Evolutionary conservation across 92 coral and sea anemone genomes (phyloP).

Genomic region (Plumapathes pennacea): DNA sequence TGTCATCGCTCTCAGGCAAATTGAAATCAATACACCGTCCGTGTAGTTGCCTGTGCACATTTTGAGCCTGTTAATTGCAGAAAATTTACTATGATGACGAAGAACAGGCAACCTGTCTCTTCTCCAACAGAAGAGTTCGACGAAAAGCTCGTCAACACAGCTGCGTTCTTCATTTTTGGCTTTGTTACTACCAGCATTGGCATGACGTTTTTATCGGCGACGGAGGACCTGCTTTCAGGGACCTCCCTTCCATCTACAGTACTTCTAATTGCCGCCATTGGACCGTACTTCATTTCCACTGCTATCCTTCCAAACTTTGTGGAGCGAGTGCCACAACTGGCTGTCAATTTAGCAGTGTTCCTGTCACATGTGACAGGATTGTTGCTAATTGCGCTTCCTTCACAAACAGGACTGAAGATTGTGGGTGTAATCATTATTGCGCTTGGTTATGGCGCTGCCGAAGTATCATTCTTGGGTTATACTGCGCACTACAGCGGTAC

Average conservation of each 20-base stretch:
- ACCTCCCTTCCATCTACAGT: not conserved
- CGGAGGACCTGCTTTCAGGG: constrained; percentile 1
- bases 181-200: not conserved
- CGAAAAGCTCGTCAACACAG: too few species aligned
- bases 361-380: not conserved
- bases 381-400: not conserved
- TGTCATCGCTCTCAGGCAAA: too few species aligned
- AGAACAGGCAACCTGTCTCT: too few species aligned
- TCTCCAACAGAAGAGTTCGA: too few species aligned
- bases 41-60: too few species aligned
- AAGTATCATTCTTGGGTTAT: not conserved
- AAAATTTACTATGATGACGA: too few species aligned
- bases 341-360: not conserved
- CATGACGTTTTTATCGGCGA: not conserved
- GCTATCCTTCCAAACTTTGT: not conserved
- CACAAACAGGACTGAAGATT: not conserved
- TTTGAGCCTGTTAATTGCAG: too few species aligned
- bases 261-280: not conserved
- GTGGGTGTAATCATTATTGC: not conserved
- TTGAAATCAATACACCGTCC: too few species aligned
- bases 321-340: not conserved
- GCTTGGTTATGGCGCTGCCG: not conserved
- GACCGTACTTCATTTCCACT: not conserved
- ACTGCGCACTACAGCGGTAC: constrained; percentile 1
- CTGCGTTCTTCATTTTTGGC: constrained; percentile 7